phyloP scores from a whole-genome alignment of 2,113 vertebrate genomes.

The Poeciliopsis occidentalis region DNA sequence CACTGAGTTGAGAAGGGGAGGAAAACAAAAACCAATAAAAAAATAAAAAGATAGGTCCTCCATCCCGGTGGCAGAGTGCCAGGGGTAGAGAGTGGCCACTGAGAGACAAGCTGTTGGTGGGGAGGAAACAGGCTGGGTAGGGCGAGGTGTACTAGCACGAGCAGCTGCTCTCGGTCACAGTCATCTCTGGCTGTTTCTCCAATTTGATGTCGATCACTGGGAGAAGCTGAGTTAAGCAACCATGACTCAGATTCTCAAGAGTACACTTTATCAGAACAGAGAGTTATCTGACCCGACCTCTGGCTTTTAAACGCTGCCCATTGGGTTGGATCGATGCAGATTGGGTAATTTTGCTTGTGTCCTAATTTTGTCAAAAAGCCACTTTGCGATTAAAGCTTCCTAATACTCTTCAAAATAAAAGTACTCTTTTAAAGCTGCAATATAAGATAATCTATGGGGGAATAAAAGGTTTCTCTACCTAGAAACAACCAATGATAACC shows the following conservation, averaged over 20 bases:
- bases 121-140: conserved; percentile 57
- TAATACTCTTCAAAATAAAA: not conserved
- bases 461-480: too few species aligned
- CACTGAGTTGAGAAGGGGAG: conserved; percentile 78
- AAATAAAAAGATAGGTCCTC: conserved; percentile 65
- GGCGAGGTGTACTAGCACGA: conserved; percentile 83
- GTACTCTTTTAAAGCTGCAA: not conserved
- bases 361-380: not conserved
- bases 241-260: conserved; percentile 39
- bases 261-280: not conserved
- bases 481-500: too few species aligned
- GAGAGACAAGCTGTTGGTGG: conserved; percentile 80
- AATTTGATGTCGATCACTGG: conserved; percentile 93
- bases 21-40: conserved; percentile 2
- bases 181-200: conserved; percentile 89
- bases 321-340: too few species aligned
- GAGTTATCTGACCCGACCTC: too few species aligned
- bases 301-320: too few species aligned
- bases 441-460: not conserved
- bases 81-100: conserved; percentile 76
- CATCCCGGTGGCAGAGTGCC: conserved; percentile 71
- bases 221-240: conserved; percentile 78
- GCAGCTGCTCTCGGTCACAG: conserved; percentile 89
- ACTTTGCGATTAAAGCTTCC: not conserved
- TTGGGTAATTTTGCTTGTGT: too few species aligned